Evolutionary conservation across 2,888 invertebrate species (phyloP).

Genomic region (Lasioglossum morio): DNA sequence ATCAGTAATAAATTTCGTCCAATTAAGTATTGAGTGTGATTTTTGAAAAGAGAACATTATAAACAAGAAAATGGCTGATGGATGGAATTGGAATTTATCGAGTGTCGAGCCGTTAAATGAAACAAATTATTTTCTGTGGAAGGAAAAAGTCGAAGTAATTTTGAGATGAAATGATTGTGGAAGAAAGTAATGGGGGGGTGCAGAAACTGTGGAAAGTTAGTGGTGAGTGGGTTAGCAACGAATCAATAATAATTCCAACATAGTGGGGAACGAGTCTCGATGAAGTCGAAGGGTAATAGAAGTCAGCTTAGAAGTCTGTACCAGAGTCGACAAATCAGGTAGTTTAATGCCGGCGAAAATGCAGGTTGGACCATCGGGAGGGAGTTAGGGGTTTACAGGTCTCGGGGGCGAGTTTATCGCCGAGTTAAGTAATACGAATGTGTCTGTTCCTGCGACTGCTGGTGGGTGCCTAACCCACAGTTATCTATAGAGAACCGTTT

Average conservation of each 20-base stretch:
- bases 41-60: too few relatives aligned
- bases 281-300: slow-evolving; percentile 64
- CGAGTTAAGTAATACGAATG: slow-evolving; percentile 86
- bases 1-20: too few relatives aligned
- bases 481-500: slow-evolving; percentile 81
- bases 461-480: slow-evolving; percentile 74
- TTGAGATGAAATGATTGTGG: too few relatives aligned
- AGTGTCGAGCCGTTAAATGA: too few relatives aligned
- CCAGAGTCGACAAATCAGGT: slow-evolving; percentile 75
- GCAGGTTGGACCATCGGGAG: slow-evolving; percentile 71
- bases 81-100: too few relatives aligned
- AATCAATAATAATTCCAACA: slow-evolving; percentile 44
- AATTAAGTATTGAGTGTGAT: too few relatives aligned
- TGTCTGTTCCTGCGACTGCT: slow-evolving; percentile 77
- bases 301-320: slow-evolving; percentile 69
- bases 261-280: slow-evolving; percentile 45
- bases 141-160: too few relatives aligned
- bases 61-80: too few relatives aligned
- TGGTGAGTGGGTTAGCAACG: slow-evolving; percentile 14
- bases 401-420: slow-evolving; percentile 85
- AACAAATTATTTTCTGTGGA: too few relatives aligned
- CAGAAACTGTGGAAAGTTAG: background rate
- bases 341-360: slow-evolving; percentile 77
- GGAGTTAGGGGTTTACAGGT: slow-evolving; percentile 78
- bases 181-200: too few relatives aligned